phyloP scores from a whole-genome alignment of 2,888 invertebrate species.

The Teleiodes luculella region DNA sequence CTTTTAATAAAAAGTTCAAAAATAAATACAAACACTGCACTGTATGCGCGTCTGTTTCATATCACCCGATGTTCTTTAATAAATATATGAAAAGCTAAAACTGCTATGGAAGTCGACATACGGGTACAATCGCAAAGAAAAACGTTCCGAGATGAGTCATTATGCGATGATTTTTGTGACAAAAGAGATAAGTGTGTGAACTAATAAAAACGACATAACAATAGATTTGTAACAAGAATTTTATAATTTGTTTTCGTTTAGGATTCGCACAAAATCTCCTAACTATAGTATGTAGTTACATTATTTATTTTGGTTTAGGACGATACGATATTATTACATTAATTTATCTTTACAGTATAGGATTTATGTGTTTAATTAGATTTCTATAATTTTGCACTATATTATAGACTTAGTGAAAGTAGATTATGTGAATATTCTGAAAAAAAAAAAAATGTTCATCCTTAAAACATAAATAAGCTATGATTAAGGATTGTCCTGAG shows the following conservation, averaged over 20 bases:
- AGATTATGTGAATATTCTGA: too few relatives aligned
- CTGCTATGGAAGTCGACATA: conserved; percentile 51
- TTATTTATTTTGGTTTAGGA: too few relatives aligned
- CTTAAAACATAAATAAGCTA: too few relatives aligned
- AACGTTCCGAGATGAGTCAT: conserved; percentile 23
- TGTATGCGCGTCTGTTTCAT: conserved; percentile 24
- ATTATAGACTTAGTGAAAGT: too few relatives aligned
- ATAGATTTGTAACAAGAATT: not conserved
- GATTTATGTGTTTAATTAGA: too few relatives aligned
- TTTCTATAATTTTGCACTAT: too few relatives aligned
- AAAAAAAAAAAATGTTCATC: too few relatives aligned
- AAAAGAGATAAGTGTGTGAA: not conserved
- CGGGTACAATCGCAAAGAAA: conserved; percentile 50
- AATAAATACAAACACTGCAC: conserved; percentile 14
- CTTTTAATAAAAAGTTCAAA: conserved; percentile 11
- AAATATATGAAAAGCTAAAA: conserved; percentile 34
- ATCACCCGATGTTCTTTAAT: conserved; percentile 26
- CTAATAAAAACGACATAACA: not conserved
- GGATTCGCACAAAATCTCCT: too few relatives aligned
- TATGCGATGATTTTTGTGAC: not conserved
- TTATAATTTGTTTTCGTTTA: not conserved
- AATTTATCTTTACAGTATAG: too few relatives aligned
- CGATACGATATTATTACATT: too few relatives aligned
- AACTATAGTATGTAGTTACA: too few relatives aligned
- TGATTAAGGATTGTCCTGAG: too few relatives aligned